Base-by-base conservation (phyloP, 2,888 invertebrate species). In the Hemistola chrysoprasaria region DNA sequence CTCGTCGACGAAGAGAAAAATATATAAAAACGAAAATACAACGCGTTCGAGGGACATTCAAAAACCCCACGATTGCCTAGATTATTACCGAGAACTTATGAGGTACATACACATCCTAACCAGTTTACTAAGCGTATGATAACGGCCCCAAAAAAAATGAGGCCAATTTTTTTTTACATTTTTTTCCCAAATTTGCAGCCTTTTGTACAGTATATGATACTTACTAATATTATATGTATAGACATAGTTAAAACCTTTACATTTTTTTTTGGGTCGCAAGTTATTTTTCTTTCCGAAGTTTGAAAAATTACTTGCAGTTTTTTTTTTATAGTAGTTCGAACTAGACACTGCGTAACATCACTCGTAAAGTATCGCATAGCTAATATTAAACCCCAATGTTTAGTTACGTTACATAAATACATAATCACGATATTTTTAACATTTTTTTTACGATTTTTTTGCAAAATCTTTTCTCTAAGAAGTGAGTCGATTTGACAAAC, bases 161-260 rank as follows among this genome's bases (percentile, higher is more conserved):
- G 71, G 79, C 80, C 72, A 70, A 68, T 78, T 79, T 82, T 82
- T 62, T 82, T 80, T 83, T 79, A 78, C 75, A 78, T 78, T 78
- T 83, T n/a, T 70, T 78, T 78, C 75, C 70, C 78, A 76, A 78
- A 77, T 74, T 78, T 78, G 78, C 78, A 78, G 78, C 81, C 80
- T 80, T 85, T 84, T 82, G 82, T 84, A 86, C 82, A 85, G 83
- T 83, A 84, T 83, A 83, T 80, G 81, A 83, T 85, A 84, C 81
- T 85, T 83, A 83, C 81, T 80, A 81, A 75, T 75, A 72, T 77
- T 71, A 79, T 74, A 82, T 79, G 78, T 80, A 79, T 82, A 85
- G 79, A 83, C 85, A 84, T 83, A 83, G 84, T 79, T 83, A 80
- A 81, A 81, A 80, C 74, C 65, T 70, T 78, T 75, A 76, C 65